Evolutionary conservation across 2,888 invertebrate genomes (phyloP).

Genomic region (Tetranychus piercei): DNA sequence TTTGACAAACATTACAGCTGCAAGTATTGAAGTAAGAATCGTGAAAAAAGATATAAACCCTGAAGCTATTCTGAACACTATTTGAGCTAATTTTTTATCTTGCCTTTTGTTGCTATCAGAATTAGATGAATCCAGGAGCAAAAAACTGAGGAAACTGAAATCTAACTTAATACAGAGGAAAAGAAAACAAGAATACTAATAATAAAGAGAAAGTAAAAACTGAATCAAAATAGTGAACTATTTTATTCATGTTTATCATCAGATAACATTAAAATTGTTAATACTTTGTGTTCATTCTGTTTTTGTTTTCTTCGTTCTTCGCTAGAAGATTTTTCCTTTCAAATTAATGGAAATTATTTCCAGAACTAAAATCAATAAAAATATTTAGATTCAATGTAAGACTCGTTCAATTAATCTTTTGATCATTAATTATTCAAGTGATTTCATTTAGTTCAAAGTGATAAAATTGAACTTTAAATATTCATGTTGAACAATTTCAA

Average conservation of each 20-base stretch:
- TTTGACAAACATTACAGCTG: background rate
- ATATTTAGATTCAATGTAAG: background rate
- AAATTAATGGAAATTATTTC: background rate
- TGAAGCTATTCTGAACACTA: background rate
- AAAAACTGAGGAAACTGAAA: background rate
- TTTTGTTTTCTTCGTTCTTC: background rate
- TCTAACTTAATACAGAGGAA: background rate
- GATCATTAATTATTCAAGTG: background rate
- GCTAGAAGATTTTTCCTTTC: background rate
- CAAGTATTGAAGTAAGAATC: background rate
- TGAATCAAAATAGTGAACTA: background rate
- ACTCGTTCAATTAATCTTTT: background rate
- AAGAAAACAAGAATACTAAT: background rate
- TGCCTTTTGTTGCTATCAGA: background rate
- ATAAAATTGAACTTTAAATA: background rate
- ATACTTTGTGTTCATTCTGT: no score
- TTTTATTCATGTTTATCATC: background rate
- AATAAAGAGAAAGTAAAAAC: background rate
- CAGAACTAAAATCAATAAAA: background rate
- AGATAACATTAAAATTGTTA: background rate
- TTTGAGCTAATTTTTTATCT: background rate
- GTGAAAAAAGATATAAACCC: background rate
- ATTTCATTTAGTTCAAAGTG: background rate
- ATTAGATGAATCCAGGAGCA: background rate
- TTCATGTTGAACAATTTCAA: background rate